Base-by-base conservation (phyloP, 1,140 invertebrate species). In the Stegodyphus dumicola region DNA sequence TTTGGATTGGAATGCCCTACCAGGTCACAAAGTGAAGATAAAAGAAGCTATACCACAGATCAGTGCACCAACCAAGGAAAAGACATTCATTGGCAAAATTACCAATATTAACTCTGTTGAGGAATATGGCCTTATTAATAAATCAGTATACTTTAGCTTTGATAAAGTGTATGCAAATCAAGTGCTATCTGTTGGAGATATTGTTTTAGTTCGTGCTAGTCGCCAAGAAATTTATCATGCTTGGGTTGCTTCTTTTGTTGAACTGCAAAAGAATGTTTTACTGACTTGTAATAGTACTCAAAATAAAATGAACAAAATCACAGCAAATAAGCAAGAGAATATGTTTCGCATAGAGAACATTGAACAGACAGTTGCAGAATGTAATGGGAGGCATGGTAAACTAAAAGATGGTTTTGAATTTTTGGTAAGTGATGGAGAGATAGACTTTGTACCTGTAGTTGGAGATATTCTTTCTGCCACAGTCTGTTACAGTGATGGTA, bases 381-480 rank as follows among this genome's bases (percentile, higher is more conserved):
- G 81, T 51, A 85, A 77, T 77, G 74, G 74, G 1, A 13, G n/a
- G 5, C 64, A n/a, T 77, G 81, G 81, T 6, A 85, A 76, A 17
- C 48, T 85, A 6, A 85, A 76, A 85, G 81, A 85, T 77, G 81
- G 81, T 10, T 53, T 48, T 49, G 52, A 76, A 15, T 85, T 85
- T 49, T 9, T 6, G 18, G 64, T 85, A 56, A 69, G 73, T 2
- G 73, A 77, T 85, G 81, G 81, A n/a, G 74, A 85, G 70, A 77
- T 76, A 49, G 65, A 70, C 13, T 85, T 85, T 76, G 65, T 33
- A 15, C 81, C 81, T 56, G 33, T 77, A 48, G 53, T 70, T 60
- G 81, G 81, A 49, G 81, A 85, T 15, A 53, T 85, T 76, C 15
- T 85, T 7, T 56, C 10, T 10, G 74, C 10, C 17, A 76, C 81